Base-by-base conservation (phyloP, 2,888 invertebrate genomes). In the Cephus spinipes region DNA sequence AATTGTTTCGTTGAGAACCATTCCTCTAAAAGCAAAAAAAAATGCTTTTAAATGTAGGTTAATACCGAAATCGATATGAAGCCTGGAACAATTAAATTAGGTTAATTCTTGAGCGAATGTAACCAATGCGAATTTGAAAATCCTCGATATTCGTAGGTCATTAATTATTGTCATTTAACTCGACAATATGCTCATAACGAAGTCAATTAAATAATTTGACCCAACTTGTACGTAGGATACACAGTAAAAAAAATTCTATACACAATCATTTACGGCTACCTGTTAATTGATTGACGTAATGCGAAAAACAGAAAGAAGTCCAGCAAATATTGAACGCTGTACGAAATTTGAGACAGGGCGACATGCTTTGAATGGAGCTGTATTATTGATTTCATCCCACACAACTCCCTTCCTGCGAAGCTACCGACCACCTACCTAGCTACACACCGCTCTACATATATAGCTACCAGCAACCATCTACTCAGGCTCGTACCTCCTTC, bases 351-450 rank as follows among this genome's bases (percentile, higher is more conserved):
- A 55, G 55, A 55, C 55, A 55, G 55, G 23, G 23, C 55, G 55
- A 55, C 55, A 77, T 82, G 86, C 85, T 86, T 85, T 87, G 86
- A 88, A 88, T 87, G 85, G 84, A 85, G 84, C 85, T 87, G 86
- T 89, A 85, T 89, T 89, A 89, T 89, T 89, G 89, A 89, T 89
- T 88, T 88, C 87, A 85, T 85, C 85, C 84, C 85, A 81, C 85
- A 81, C 81, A 83, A 77, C 76, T 78, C 78, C 73, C 71, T 71
- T 71, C 12, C 71, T 55, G 55, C 55, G 55, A 55, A 55, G 55
- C 55, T 55, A 55, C 55, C 55, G 15, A 55, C 55, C 55, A 23
- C 31, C 33, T 71, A 32, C 71, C 71, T 33, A 31, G 32, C 32
- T 71, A 32, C 71, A 31, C 12, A 71, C 71, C 71, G 31, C n/a